phyloP scores from a whole-genome alignment of 2,113 vertebrate genomes.

The Emydocephalus ijimae region DNA sequence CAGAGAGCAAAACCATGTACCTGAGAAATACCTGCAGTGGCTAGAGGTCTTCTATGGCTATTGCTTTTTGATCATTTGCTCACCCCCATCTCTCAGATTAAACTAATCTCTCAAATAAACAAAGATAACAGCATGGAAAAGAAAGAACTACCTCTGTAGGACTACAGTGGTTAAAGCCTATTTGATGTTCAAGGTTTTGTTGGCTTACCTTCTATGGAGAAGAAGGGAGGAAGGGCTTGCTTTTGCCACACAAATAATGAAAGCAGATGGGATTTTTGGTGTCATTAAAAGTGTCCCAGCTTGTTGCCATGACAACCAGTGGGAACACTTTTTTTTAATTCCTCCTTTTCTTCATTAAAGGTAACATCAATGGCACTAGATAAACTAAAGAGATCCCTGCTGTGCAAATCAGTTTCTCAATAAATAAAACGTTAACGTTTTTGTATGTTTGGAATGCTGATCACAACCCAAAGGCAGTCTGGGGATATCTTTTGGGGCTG shows the following conservation, averaged over 20 bases:
- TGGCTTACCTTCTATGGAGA: neutral
- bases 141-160: neutral
- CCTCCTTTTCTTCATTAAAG: slow-evolving; percentile 68
- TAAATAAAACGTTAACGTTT: slow-evolving; percentile 60
- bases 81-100: neutral
- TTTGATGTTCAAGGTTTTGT: neutral
- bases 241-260: slow-evolving; percentile 60
- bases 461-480: slow-evolving; percentile 46
- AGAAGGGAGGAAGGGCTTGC: slow-evolving; percentile 46
- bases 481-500: slow-evolving; percentile 47
- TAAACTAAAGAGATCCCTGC: slow-evolving; percentile 61
- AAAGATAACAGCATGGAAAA: neutral
- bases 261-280: slow-evolving; percentile 65
- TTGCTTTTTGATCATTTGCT: neutral
- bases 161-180: neutral
- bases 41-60: neutral
- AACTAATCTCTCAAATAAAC: neutral
- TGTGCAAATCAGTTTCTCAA: slow-evolving; percentile 60
- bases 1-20: neutral
- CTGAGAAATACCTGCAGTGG: no score
- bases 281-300: slow-evolving; percentile 53
- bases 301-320: slow-evolving; percentile 58
- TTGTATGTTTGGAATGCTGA: slow-evolving; percentile 59
- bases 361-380: slow-evolving; percentile 54
- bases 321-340: slow-evolving; percentile 64